Evolutionary conservation across 1,140 invertebrate genomes (phyloP), one percentile per base, ranked within the genome.

Genomic region (Apis dorsata): DNA sequence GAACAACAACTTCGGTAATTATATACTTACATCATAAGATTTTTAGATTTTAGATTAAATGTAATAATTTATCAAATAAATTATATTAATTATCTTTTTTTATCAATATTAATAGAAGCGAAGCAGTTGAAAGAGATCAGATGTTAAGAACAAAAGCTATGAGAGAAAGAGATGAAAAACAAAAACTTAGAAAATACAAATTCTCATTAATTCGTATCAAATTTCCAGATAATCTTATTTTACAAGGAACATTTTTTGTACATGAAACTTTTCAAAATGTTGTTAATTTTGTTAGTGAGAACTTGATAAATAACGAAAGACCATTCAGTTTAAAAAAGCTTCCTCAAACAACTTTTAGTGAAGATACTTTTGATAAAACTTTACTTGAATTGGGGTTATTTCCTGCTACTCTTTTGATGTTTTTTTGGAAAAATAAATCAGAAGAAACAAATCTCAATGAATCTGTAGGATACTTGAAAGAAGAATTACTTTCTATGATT

Each of bases 101-200:
- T 51, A n/a, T 51, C 69, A 71, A 78, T 75, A 73, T 89, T 92
- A 94, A 53, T 88, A 97, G 97, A 84, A 90, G 94, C n/a, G 97
- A 98, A 93, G 95, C 95, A 51, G 95, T 97, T 21, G 98, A 99
- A 91, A 96, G 95, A 90, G 95, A 96, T 88, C 95, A 97, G 88
- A 97, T 98, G 94, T 92, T 99, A 4, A 94, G 97, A 77, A 99
- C 98, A 0, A 98, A 98, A 94, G 98, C 97, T 1, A 99, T 99
- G 97, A 92, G 98, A 19, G 98, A 99, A 92, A 97, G 97, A 88
- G 97, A 98, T 71, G 97, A 98, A 91, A 91, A 96, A 80, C 93
- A 96, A 74, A 97, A 97, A 90, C 95, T 97, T 88, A 95, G 96
- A 77, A 97, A 97, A 92, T 99, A 99, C 92, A 96, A 96, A 88